A percentile compares a stretch with the other conserved stretches of the same genome.
These are phyloP conservation scores for Procambarus clarkii DNA, from an alignment of 1,140 invertebrate species.

Conservation along the genomic window DNA sequence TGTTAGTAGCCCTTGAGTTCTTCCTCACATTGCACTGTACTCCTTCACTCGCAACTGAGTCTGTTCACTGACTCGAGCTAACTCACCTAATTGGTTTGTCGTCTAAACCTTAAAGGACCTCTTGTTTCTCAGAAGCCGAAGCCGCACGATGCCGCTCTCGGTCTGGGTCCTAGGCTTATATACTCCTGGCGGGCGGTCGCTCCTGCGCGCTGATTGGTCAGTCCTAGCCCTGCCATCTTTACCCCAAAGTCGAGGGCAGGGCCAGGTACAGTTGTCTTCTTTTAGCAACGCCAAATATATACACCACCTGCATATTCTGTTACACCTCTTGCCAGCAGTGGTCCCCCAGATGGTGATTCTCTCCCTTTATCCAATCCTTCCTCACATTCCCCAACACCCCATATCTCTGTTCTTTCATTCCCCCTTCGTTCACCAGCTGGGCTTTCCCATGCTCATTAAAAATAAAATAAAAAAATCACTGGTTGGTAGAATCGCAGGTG, in stretches of 20 bases:
- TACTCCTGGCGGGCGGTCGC: slow-evolving; percentile 42
- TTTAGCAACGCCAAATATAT: slow-evolving; percentile 66
- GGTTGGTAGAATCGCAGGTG: slow-evolving; percentile 39
- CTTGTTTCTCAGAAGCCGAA: slow-evolving; percentile 60
- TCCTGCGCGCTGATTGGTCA: slow-evolving; percentile 69
- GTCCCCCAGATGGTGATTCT: background rate
- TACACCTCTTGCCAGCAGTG: slow-evolving; percentile 59
- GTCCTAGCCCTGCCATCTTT: slow-evolving; percentile 57
- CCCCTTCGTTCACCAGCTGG: background rate
- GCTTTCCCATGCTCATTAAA: background rate
- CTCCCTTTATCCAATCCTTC: slow-evolving; percentile 13
- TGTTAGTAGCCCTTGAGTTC: background rate
- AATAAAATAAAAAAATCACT: slow-evolving; percentile 32
- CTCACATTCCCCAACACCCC: background rate
- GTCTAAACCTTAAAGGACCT: slow-evolving; percentile 61
- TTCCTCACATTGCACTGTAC: slow-evolving; percentile 12
- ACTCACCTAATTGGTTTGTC: slow-evolving; percentile 62
- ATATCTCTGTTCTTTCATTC: background rate
- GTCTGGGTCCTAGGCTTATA: slow-evolving; percentile 48
- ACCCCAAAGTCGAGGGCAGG: slow-evolving; percentile 64
- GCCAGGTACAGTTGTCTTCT: slow-evolving; percentile 60
- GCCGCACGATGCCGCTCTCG: slow-evolving; percentile 58
- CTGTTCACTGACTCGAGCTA: slow-evolving; percentile 49
- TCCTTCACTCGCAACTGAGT: slow-evolving; percentile 30
- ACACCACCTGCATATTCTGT: slow-evolving; percentile 70